Evolutionary conservation across 2,113 vertebrate species (phyloP), one percentile per base, ranked within the genome.

Genomic region (Trogon melanurus): DNA sequence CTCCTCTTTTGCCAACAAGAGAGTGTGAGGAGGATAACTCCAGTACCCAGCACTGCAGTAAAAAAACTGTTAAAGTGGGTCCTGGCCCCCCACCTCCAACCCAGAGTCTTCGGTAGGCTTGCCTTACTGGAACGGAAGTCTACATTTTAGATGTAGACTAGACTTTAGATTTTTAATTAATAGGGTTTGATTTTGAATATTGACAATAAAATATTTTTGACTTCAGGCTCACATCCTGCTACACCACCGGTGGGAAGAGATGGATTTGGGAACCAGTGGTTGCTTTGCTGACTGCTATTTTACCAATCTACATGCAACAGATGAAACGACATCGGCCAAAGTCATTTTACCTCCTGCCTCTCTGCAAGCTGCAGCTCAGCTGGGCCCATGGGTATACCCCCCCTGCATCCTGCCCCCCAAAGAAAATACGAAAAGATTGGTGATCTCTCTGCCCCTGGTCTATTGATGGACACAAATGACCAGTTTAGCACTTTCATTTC

Each of bases 401-500:
- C 47, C 2, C 66, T 32, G 62, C 20, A 21, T 79, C 65, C 76
- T 7, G 5, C 13, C 30, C 57, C 67, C 82, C 6, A 29, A 74
- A 64, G 54, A 93, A 93, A 94, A 84, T 32, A 58, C 60, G 69
- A 80, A 72, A 80, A 80, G 83, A 74, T 36, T 71, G 50, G 76
- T 74, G 85, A 74, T 87, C 53, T 72, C 60, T 75, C 72, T 60
- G 41, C 69, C 57, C 32, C 48, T 62, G 11, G 34, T 76, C 76
- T 90, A 80, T 74, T 71, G 88, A 78, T 47, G 41, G 54, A 69
- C 87, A 80, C 65, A 92, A 92, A 90, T 26, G 69, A 72, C 41
- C 57, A 57, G 51, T 90, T 94, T 95, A 81, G 85, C 80, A 45
- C 72, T 94, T 95, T 84, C 48, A 73, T 95, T 91, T 93, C 92